Evolutionary conservation across 2,888 invertebrate species (phyloP).

Genomic region (Pyrochroa serraticornis): DNA sequence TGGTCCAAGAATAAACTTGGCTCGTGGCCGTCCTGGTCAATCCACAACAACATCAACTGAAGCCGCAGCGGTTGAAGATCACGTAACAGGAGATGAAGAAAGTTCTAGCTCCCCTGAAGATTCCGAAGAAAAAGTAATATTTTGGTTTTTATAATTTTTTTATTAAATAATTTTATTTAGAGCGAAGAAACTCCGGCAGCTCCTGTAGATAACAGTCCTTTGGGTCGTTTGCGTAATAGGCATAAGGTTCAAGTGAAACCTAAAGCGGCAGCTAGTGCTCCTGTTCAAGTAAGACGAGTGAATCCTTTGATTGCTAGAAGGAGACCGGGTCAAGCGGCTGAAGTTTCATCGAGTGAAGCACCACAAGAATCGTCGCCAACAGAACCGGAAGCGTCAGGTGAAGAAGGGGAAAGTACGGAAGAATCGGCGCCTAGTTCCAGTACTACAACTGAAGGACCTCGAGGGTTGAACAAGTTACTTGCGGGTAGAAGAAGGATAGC

Average conservation of each 20-base stretch:
- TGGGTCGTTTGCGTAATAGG: constrained; percentile 56
- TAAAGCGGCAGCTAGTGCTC: constrained; percentile 59
- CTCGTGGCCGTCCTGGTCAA: constrained; percentile 60
- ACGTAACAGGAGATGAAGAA: constrained; percentile 53
- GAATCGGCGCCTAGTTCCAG: constrained; percentile 43
- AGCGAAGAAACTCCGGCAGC: constrained; percentile 45
- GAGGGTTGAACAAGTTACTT: constrained; percentile 71
- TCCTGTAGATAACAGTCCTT: constrained; percentile 51
- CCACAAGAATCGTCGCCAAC: constrained; percentile 40
- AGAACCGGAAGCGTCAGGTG: constrained; percentile 40
- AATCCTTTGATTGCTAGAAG: constrained; percentile 65
- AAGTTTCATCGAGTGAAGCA: constrained; percentile 51
- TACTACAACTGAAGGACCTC: constrained; percentile 59
- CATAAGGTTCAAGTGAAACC: constrained; percentile 61
- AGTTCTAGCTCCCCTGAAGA: constrained; percentile 33
- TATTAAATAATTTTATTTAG: constrained; percentile 23
- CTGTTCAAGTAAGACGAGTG: constrained; percentile 62
- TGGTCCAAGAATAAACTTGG: constrained; percentile 68
- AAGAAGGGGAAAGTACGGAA: constrained; percentile 40
- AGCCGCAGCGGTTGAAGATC: constrained; percentile 55
- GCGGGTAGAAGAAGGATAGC: constrained; percentile 73
- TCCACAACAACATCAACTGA: constrained; percentile 57
- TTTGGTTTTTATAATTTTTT: background rate
- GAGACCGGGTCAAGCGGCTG: constrained; percentile 52
- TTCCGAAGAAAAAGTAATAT: constrained; percentile 48